Conservation (phyloP, 2,113 vertebrate species). For the Indri indri region DNA sequence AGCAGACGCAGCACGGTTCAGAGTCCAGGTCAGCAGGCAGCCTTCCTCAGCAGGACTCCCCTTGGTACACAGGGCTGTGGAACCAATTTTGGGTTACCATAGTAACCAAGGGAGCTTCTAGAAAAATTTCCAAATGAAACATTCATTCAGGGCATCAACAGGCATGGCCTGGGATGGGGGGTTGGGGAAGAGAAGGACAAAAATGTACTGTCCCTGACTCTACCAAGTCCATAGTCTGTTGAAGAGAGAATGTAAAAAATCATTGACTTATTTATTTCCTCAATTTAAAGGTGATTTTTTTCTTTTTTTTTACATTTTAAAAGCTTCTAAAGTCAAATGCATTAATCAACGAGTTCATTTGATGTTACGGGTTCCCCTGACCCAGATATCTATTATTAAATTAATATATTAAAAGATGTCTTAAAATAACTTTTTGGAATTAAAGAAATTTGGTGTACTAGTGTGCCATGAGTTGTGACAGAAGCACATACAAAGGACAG, state of each 20-base stretch:
- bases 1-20: not conserved
- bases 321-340: slow-evolving; percentile 11
- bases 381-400: not conserved
- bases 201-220: not conserved
- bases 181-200: not conserved
- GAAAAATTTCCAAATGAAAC: slow-evolving; percentile 61
- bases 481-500: not conserved
- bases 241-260: not conserved
- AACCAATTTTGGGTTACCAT: slow-evolving; percentile 73
- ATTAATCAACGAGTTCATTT: not conserved
- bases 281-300: not conserved
- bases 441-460: not conserved
- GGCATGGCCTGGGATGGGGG: not conserved
- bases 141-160: slow-evolving; percentile 49
- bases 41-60: slow-evolving; percentile 57
- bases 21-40: slow-evolving; percentile 50
- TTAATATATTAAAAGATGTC: not conserved
- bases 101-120: slow-evolving; percentile 62
- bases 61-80: slow-evolving; percentile 41
- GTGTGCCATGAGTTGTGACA: not conserved
- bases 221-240: not conserved
- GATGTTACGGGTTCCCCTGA: not conserved
- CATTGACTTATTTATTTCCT: not conserved
- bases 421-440: not conserved
- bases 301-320: not conserved